phyloP scores from a whole-genome alignment of 92 coral and sea anemone species.

The Meandrina meandrites region DNA sequence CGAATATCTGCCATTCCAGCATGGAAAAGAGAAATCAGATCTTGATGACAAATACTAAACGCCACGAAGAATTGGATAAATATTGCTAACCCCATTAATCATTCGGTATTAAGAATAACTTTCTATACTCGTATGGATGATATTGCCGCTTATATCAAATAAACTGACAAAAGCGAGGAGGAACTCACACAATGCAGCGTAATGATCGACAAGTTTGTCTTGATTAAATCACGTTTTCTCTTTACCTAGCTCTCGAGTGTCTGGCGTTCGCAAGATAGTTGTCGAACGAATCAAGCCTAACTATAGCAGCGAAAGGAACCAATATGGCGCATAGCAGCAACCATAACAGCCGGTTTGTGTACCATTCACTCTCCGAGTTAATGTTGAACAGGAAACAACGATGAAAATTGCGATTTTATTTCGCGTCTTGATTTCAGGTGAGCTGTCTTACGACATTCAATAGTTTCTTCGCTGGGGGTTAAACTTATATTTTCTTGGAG shows the following conservation, averaged over 20 bases:
- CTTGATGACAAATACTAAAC: neutral
- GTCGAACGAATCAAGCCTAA: constrained; percentile 39
- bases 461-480: constrained; percentile 19
- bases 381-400: neutral
- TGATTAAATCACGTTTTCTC: constrained; percentile 19
- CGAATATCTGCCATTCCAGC: constrained; percentile 14
- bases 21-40: neutral
- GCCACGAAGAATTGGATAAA: no score
- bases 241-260: neutral
- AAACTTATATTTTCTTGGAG: neutral
- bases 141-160: neutral
- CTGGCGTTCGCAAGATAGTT: constrained; percentile 14
- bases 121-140: neutral
- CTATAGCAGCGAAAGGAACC: constrained; percentile 13
- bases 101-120: neutral
- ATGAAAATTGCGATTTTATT: constrained; percentile 20
- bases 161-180: neutral
- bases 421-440: constrained; percentile 32
- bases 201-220: neutral
- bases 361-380: neutral
- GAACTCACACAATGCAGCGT: no score
- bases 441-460: neutral
- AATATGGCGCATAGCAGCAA: constrained; percentile 21
- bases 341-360: constrained; percentile 6
- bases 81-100: no score